Percentiles rank a stretch among this genome's conserved stretches.
phyloP scores from a whole-genome alignment of 1,140 invertebrate genomes.

The Drosophila ogumai region DNA sequence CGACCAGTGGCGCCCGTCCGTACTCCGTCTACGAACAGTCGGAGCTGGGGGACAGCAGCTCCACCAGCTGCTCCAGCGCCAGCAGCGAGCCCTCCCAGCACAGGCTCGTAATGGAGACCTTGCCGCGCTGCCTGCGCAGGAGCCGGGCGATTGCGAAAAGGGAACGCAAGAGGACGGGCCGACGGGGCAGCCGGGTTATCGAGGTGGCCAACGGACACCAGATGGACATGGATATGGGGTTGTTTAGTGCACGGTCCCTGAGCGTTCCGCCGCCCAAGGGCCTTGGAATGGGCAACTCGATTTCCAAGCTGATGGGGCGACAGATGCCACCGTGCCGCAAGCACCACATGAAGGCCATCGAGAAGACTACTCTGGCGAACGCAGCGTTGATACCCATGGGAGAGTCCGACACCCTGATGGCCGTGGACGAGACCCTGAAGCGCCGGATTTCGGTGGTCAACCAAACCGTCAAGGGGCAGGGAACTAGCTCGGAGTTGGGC shows the following conservation, averaged over 20 bases:
- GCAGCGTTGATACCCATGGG: neutral
- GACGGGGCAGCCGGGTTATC: neutral
- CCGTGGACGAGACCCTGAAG: conserved; percentile 44
- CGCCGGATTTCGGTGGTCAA: conserved; percentile 23
- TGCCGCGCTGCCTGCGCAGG: neutral
- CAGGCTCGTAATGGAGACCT: neutral
- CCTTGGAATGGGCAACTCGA: neutral
- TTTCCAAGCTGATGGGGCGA: neutral
- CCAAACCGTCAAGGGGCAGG: neutral
- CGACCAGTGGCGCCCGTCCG: neutral
- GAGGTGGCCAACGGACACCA: neutral
- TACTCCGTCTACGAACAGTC: conserved; percentile 13
- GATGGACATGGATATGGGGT: neutral
- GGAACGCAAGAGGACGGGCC: neutral
- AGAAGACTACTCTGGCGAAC: conserved; percentile 27
- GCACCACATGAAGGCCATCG: conserved; percentile 47
- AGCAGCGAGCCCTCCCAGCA: conserved; percentile 10
- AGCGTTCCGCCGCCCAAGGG: conserved; percentile 48
- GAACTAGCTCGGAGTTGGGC: neutral
- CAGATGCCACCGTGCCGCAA: conserved; percentile 26
- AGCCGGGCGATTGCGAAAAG: neutral
- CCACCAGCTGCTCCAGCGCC: conserved; percentile 13
- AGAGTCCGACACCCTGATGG: conserved; percentile 43
- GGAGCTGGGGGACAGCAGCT: conserved; percentile 15
- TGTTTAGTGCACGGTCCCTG: conserved; percentile 35